A percentile compares a stretch with the other conserved stretches of the same genome.
These are phyloP conservation scores for Nymphalis polychloros DNA, from an alignment of 2,888 invertebrate species.

Conservation along the genomic window DNA sequence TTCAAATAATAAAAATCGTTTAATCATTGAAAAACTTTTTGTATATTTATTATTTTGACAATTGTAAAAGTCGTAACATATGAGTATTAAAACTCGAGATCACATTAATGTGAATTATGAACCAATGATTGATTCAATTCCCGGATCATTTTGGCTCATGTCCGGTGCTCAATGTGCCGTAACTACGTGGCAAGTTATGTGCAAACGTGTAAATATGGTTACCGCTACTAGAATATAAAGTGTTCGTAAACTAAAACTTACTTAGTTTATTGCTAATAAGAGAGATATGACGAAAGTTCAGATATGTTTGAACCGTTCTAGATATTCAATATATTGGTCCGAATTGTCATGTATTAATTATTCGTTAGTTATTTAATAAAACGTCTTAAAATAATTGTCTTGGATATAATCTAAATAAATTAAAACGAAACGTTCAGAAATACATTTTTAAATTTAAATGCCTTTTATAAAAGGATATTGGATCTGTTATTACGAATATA, in stretches of 20 bases:
- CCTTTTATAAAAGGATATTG: constrained; percentile 1
- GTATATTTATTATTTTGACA: neutral
- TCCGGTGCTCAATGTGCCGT: neutral
- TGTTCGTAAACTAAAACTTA: constrained; percentile 24
- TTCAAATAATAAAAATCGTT: too few relatives aligned
- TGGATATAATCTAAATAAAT: neutral
- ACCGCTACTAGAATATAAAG: constrained; percentile 25
- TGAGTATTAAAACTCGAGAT: constrained; percentile 9
- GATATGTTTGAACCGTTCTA: constrained; percentile 70
- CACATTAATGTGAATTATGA: constrained; percentile 7
- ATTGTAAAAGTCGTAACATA: neutral
- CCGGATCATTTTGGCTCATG: constrained; percentile 8
- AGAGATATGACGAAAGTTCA: constrained; percentile 69
- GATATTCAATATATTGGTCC: constrained; percentile 69
- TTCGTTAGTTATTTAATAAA: constrained; percentile 13
- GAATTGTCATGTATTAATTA: constrained; percentile 42
- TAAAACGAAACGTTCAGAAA: constrained; percentile 3
- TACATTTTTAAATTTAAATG: neutral
- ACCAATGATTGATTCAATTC: neutral
- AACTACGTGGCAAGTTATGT: constrained; percentile 37
- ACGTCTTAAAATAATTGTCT: constrained; percentile 13
- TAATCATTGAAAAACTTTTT: neutral
- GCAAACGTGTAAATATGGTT: constrained; percentile 52
- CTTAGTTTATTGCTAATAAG: constrained; percentile 67
- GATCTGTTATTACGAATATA: constrained; percentile 1